Evolutionary conservation across 2,797 vertebrate species (phyloP).

Genomic region (Danio albolineatus): DNA sequence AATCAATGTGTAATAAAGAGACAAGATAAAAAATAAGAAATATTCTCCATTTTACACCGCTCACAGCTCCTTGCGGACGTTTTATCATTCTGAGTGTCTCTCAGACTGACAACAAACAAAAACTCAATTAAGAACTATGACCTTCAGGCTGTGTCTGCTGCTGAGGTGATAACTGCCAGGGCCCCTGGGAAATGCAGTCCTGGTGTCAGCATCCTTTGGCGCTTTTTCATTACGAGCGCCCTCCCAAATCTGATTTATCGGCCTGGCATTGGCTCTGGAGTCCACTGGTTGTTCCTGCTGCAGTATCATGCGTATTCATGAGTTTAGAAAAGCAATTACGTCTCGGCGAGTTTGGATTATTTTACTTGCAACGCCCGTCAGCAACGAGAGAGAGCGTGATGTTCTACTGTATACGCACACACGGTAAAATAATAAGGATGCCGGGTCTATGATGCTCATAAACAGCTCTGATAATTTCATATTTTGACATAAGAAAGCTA

Average conservation of each 20-base stretch:
- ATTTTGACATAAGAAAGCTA: not conserved
- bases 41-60: slow-evolving; percentile 13
- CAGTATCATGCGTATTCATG: slow-evolving; percentile 55
- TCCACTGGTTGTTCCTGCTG: slow-evolving; percentile 33
- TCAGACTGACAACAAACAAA: slow-evolving; percentile 28
- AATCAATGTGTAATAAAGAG: not conserved
- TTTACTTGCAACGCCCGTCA: slow-evolving; percentile 3
- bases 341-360: slow-evolving; percentile 38
- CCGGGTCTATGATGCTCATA: not conserved
- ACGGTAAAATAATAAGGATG: not conserved
- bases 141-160: slow-evolving; percentile 33
- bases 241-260: slow-evolving; percentile 31
- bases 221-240: slow-evolving; percentile 25
- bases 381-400: not conserved
- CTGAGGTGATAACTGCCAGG: slow-evolving; percentile 26
- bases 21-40: not conserved
- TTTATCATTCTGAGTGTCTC: slow-evolving; percentile 30
- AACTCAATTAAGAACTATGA: slow-evolving; percentile 38
- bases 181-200: slow-evolving; percentile 28
- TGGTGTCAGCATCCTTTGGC: slow-evolving; percentile 25
- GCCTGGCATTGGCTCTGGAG: slow-evolving; percentile 20
- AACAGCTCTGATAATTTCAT: not conserved
- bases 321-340: slow-evolving; percentile 57
- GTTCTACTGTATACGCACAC: not conserved
- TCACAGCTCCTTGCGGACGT: not conserved